phyloP scores from a whole-genome alignment of 2,888 invertebrate genomes.

The Sepiola atlantica region DNA sequence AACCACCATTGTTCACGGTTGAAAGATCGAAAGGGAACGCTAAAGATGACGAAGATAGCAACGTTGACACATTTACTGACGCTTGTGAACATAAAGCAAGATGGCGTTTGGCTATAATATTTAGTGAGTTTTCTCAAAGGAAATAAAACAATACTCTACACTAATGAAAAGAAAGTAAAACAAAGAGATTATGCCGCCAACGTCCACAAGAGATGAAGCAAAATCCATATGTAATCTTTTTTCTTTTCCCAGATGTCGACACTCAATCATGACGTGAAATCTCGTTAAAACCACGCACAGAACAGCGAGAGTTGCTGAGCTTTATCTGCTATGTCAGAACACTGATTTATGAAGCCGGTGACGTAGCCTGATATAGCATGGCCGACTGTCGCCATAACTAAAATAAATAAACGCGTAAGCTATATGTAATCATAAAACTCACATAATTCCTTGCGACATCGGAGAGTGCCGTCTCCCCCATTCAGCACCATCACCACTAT shows the following conservation, averaged over 20 bases:
- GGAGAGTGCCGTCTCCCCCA: not conserved
- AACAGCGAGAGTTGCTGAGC: conserved; percentile 15
- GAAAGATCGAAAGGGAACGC: not conserved
- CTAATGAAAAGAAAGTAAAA: not conserved
- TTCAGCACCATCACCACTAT: not conserved
- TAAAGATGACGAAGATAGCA: conserved; percentile 32
- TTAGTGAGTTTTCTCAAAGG: not conserved
- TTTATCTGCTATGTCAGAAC: conserved; percentile 5
- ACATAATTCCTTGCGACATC: not conserved
- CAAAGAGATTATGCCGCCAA: not conserved
- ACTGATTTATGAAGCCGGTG: conserved; percentile 18
- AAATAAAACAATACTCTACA: not conserved
- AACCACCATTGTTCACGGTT: not conserved
- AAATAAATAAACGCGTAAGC: not conserved
- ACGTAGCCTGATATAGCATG: not conserved
- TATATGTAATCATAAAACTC: not conserved
- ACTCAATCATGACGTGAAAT: conserved; percentile 3
- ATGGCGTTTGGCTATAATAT: not conserved
- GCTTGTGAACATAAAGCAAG: not conserved
- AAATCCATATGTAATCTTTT: not conserved
- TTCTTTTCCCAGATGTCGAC: conserved; percentile 9
- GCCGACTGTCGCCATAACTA: not conserved
- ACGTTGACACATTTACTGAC: not conserved
- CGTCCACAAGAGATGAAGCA: not conserved
- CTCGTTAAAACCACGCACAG: not conserved